These are phyloP conservation scores for Coracias cyanogaster DNA, from an alignment of 2,797 vertebrate species.

Conservation along the genomic window DNA sequence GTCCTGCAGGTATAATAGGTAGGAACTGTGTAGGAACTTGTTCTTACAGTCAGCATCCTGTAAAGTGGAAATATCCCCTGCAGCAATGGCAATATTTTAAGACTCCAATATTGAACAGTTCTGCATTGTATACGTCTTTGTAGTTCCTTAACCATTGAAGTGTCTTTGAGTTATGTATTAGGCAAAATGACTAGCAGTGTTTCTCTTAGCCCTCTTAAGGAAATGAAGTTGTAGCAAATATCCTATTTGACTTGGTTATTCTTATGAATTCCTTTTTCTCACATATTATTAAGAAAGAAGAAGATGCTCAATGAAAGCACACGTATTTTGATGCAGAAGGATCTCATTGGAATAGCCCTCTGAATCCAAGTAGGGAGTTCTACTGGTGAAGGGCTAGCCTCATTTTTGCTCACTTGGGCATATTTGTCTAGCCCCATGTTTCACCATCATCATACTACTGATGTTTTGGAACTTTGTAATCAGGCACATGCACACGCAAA, in stretches of 20 bases:
- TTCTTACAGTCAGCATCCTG: conserved; percentile 46
- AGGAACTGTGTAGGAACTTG: conserved; percentile 60
- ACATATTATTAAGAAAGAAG: not conserved
- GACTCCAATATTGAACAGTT: not conserved
- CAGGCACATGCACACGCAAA: not conserved
- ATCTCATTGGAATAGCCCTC: not conserved
- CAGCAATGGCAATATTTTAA: conserved; percentile 35
- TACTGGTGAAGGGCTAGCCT: not conserved
- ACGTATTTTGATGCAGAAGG: not conserved
- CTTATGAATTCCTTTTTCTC: not conserved
- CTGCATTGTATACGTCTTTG: not conserved
- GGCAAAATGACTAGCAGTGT: not conserved
- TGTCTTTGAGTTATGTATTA: not conserved
- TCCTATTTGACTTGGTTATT: not conserved
- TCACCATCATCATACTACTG: not conserved
- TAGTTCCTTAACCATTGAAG: not conserved
- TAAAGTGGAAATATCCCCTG: conserved; percentile 40
- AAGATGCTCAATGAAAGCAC: not conserved
- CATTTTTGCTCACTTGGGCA: not conserved
- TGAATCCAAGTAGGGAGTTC: rapidly evolving
- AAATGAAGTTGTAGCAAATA: not conserved
- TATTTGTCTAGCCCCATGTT: not conserved
- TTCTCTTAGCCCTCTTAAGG: not conserved
- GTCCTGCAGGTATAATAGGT: conserved; percentile 32
- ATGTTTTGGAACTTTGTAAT: not conserved